Conservation (phyloP, 2,797 vertebrate genomes). For the Spatula versicolor region DNA sequence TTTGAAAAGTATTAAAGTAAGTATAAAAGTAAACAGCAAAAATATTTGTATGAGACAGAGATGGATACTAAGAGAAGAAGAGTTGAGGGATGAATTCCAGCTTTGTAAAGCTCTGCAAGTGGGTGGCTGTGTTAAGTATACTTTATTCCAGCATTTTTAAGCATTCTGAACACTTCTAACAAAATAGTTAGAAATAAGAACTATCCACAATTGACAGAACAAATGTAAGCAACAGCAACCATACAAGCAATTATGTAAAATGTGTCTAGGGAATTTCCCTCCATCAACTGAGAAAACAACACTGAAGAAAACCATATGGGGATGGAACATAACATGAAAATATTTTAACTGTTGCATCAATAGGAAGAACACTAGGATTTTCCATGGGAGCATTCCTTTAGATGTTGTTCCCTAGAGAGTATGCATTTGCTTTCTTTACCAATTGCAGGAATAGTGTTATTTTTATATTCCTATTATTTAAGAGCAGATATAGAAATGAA, state of each 20-base stretch:
- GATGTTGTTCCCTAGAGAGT: neutral
- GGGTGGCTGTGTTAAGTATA: constrained; percentile 24
- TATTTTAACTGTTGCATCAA: constrained; percentile 44
- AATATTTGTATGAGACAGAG: neutral
- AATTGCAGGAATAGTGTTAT: neutral
- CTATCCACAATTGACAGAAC: constrained; percentile 44
- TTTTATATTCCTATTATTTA: neutral
- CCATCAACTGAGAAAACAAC: constrained; percentile 59
- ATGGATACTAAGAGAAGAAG: neutral
- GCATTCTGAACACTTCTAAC: constrained; percentile 27
- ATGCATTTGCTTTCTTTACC: neutral
- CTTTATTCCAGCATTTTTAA: constrained; percentile 39
- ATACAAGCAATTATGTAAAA: constrained; percentile 53
- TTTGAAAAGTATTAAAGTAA: neutral
- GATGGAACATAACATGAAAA: constrained; percentile 35
- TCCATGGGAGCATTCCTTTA: neutral
- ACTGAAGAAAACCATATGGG: constrained; percentile 32
- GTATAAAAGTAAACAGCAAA: neutral
- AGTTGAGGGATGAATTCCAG: neutral
- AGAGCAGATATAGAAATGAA: neutral
- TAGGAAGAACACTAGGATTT: neutral
- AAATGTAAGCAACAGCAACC: constrained; percentile 55
- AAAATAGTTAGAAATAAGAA: constrained; percentile 31
- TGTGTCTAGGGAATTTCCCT: constrained; percentile 45
- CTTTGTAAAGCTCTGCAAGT: neutral